Percentiles rank a stretch among this genome's conserved stretches.
Conservation (phyloP, 2,888 invertebrate species). For the Phymatocera aterrima region DNA sequence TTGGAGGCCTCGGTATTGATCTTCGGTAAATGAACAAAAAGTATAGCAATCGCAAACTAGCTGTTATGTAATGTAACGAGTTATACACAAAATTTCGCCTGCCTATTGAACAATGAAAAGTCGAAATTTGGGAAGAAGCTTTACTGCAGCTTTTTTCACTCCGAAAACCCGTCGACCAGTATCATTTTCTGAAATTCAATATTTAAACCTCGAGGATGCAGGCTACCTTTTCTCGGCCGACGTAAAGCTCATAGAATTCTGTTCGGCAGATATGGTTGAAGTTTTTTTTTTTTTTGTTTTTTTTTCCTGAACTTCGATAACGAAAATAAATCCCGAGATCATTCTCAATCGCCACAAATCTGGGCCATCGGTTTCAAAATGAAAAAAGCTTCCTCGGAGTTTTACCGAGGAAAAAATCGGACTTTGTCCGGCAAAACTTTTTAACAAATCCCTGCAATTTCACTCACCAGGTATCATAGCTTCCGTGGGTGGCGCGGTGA, state of each 20-base stretch:
- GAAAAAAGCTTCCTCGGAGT: too few species aligned
- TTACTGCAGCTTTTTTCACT: neutral
- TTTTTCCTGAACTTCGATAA: too few species aligned
- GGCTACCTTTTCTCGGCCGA: neutral
- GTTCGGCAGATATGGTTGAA: too few species aligned
- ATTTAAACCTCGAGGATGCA: neutral
- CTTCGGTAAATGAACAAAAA: conserved; percentile 57
- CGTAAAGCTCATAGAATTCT: neutral
- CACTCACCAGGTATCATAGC: conserved; percentile 30
- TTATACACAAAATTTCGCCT: neutral
- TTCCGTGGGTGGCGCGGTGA: conserved; percentile 32
- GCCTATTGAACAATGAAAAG: neutral
- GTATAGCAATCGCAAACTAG: neutral
- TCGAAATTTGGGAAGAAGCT: neutral
- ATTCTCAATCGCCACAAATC: too few species aligned
- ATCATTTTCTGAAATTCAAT: neutral
- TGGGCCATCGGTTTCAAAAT: too few species aligned
- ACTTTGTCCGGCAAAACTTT: neutral
- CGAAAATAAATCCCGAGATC: too few species aligned
- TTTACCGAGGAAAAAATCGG: too few species aligned
- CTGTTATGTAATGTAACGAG: neutral
- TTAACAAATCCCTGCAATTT: neutral
- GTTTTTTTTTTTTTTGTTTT: too few species aligned
- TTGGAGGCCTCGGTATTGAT: conserved; percentile 66
- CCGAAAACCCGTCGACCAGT: neutral